Base-by-base conservation (phyloP, 2,888 invertebrate species). In the Cheilosia vulpina region DNA sequence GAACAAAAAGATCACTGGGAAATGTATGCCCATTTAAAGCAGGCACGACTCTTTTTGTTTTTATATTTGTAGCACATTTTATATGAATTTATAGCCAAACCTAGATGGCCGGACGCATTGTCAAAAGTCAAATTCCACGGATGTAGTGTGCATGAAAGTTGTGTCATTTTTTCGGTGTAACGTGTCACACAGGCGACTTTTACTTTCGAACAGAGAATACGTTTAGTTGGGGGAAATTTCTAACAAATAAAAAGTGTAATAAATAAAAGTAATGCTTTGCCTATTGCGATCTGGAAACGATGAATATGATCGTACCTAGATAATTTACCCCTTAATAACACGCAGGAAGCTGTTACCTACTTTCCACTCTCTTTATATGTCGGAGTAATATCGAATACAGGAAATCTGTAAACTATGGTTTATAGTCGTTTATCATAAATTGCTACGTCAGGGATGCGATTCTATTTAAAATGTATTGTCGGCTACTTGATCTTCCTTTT, bases 331-430 rank as follows among this genome's bases (percentile, higher is more conserved):
- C 38, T 15, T 21, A 68, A 45, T 43, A 68, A 68, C 45, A 19
- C 43, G 21, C 45, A 43, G 43, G 71, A 82, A 81, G 31, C 55
- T 38, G 69, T 43, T 71, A 45, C 63, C 76, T 66, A 76, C 71
- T 82, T 76, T 82, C 71, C 76, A 76, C 71, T 41, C 45, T 60
- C 66, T 53, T 76, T 66, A 71, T 58, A 52, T 69, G 60, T 65
- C 71, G 57, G 63, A 38, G 52, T 72, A 63, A 71, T 43, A 81
- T 68, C 55, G 27, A 52, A 81, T 76, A 76, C 65, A 68, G 81
- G 63, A 71, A 82, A 76, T 76, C 63, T 24, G n/a, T 19, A 47
- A 65, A 66, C 65, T 24, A 38, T 68, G 19, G 43, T 43, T 68
- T 41, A 55, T 43, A 15, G 55, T 69, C 63, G 47, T 78, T 71